Percentiles rank a stretch among this genome's conserved stretches.
Evolutionary conservation across 2,113 vertebrate genomes (phyloP).

Genomic region (Oncorhynchus nerka): DNA sequence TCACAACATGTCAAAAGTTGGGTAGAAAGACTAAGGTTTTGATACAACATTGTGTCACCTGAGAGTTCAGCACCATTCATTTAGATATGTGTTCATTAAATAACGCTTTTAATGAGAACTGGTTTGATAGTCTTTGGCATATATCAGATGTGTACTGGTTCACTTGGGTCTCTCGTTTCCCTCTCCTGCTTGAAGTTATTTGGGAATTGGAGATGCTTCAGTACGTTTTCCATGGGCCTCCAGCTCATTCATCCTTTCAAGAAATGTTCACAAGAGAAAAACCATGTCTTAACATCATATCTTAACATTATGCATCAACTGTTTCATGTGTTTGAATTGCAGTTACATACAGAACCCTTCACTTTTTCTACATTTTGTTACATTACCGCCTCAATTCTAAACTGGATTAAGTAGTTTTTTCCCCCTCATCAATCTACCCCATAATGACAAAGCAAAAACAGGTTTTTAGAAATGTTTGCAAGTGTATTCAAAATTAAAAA

Average conservation of each 20-base stretch:
- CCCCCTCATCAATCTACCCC: no score
- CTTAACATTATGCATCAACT: background rate
- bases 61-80: background rate
- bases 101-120: background rate
- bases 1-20: background rate
- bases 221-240: conserved; percentile 5
- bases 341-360: background rate
- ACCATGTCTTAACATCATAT: conserved; percentile 2
- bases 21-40: no score
- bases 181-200: background rate
- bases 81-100: background rate
- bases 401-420: no score
- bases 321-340: background rate
- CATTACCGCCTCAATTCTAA: no score
- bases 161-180: background rate
- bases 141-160: background rate
- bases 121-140: background rate
- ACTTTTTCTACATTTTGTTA: no score
- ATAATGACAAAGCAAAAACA: no score
- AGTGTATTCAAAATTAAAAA: no score
- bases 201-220: conserved; percentile 12
- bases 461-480: no score
- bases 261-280: conserved; percentile 23
- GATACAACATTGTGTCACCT: no score
- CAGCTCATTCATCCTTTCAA: conserved; percentile 29